Conservation (phyloP, 2,888 invertebrate species). For the Anodontia alba region DNA sequence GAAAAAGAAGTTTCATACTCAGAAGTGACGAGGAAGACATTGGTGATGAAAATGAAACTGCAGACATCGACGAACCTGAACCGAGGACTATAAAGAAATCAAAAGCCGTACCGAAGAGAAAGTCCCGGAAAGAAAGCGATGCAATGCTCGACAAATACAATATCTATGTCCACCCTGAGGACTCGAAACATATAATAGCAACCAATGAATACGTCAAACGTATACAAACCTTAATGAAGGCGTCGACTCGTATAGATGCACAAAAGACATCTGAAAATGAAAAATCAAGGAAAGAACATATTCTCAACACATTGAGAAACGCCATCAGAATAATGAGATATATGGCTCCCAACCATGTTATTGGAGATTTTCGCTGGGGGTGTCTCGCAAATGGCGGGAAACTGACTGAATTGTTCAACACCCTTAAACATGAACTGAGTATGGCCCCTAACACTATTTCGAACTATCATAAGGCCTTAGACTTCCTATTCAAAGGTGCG, state of each 20-base stretch:
- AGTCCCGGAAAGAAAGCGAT: too few species aligned
- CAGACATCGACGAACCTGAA: not conserved
- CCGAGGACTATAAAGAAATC: not conserved
- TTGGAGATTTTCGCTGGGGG: not conserved
- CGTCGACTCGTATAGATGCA: too few species aligned
- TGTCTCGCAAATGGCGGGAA: not conserved
- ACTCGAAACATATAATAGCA: not conserved
- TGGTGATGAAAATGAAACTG: not conserved
- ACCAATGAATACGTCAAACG: not conserved
- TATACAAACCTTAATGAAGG: not conserved
- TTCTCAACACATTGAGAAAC: not conserved
- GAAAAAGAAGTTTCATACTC: too few species aligned
- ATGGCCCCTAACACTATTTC: not conserved
- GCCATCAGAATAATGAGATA: not conserved
- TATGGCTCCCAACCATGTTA: not conserved
- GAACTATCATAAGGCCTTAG: not conserved
- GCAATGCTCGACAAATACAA: not conserved
- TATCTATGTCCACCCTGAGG: not conserved
- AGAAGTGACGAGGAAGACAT: not conserved
- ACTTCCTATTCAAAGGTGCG: not conserved
- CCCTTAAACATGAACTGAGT: too few species aligned
- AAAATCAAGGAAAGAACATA: not conserved
- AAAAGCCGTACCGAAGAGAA: not conserved
- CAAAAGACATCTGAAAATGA: not conserved
- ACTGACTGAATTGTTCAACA: too few species aligned